These are phyloP conservation scores for Sula dactylatra DNA, from an alignment of 2,113 vertebrate genomes.

Conservation along the genomic window DNA sequence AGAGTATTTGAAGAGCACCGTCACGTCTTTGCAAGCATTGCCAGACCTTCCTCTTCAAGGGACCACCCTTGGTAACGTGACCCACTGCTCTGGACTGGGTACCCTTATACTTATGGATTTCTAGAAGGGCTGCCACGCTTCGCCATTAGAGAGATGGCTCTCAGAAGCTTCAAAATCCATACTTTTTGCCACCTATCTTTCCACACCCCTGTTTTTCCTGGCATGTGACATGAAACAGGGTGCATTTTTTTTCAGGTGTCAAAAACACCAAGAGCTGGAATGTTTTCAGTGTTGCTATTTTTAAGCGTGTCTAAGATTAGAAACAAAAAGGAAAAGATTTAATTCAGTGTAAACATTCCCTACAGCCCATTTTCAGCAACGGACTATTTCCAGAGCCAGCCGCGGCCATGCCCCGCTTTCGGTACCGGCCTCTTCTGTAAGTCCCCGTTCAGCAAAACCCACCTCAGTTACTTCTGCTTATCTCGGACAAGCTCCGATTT, in stretches of 20 bases:
- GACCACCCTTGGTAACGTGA: fast-evolving
- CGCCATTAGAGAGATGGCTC: neutral
- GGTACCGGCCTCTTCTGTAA: neutral
- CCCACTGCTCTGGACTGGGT: neutral
- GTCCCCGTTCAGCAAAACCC: neutral
- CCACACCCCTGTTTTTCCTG: constrained; percentile 61
- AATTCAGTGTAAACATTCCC: neutral
- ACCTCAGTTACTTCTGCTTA: neutral
- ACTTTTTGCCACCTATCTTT: neutral
- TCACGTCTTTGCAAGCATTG: neutral
- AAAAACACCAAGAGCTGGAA: constrained; percentile 36
- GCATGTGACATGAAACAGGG: constrained; percentile 37
- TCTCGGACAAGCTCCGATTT: fast-evolving
- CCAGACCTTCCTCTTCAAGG: neutral
- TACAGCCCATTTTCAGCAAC: neutral
- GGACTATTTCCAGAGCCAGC: neutral
- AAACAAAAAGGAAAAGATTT: neutral
- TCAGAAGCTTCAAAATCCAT: neutral
- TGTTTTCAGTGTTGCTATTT: neutral
- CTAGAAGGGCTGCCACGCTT: neutral
- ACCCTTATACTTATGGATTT: neutral
- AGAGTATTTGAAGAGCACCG: neutral
- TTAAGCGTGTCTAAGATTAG: constrained; percentile 26
- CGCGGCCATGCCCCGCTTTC: neutral
- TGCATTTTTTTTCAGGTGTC: constrained; percentile 12